phyloP scores from a whole-genome alignment of 2,113 vertebrate species.

The Pandion haliaetus region DNA sequence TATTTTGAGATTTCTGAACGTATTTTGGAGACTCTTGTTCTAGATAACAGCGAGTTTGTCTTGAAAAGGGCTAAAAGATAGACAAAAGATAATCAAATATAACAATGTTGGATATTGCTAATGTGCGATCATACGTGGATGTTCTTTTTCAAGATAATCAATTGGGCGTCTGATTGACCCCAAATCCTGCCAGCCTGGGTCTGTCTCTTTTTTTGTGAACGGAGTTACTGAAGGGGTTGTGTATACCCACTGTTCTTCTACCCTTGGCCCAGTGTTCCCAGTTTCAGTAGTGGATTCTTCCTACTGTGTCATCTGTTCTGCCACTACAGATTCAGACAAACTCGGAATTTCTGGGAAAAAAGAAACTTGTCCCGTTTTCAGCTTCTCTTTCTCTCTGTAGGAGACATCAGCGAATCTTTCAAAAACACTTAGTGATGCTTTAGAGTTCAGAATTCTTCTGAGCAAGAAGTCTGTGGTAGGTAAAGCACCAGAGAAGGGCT shows the following conservation, averaged over 20 bases:
- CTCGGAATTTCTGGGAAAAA: neutral
- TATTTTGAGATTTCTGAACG: neutral
- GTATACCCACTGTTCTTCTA: neutral
- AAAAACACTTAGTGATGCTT: neutral
- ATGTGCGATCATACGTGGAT: rapidly evolving
- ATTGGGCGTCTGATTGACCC: neutral
- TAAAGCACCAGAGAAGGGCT: neutral
- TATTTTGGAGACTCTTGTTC: neutral
- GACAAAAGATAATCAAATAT: neutral
- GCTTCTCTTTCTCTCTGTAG: neutral
- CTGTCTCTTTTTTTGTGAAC: neutral
- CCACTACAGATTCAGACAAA: neutral
- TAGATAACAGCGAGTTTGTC: neutral
- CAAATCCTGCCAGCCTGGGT: neutral
- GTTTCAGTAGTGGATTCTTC: neutral
- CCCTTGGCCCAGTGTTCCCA: neutral
- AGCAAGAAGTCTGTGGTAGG: neutral
- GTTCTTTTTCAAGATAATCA: neutral
- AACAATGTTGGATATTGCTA: neutral
- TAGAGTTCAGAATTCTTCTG: neutral
- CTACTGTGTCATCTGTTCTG: neutral
- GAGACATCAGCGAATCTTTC: neutral
- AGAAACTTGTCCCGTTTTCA: neutral
- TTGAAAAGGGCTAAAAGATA: neutral
- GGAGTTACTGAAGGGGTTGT: neutral